These are phyloP conservation scores for Heliocidaris tuberculata DNA, from an alignment of 35 echinoderm and acorn worm genomes.

Conservation along the genomic window DNA sequence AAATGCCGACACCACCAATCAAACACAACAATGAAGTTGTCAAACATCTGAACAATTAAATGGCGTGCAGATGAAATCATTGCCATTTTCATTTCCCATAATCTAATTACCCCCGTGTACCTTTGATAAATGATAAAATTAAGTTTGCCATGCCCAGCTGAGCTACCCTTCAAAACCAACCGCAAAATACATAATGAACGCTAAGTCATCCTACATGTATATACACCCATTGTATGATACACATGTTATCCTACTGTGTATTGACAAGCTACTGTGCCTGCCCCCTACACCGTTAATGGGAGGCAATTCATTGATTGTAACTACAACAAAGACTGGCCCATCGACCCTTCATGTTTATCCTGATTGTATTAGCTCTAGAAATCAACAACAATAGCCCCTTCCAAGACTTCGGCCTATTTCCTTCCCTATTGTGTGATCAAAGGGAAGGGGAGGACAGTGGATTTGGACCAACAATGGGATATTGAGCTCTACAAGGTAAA, in stretches of 20 bases:
- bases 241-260: too few relatives aligned
- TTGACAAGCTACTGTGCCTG: background rate
- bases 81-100: background rate
- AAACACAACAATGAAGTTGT: background rate
- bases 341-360: background rate
- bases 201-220: background rate
- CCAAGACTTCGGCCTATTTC: background rate
- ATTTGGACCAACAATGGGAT: background rate
- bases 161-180: background rate
- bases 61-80: background rate
- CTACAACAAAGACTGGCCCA: background rate
- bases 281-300: background rate
- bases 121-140: background rate
- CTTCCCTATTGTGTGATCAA: background rate
- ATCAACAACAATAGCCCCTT: background rate
- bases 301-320: slow-evolving; percentile 31
- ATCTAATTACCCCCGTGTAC: background rate
- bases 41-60: background rate
- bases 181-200: background rate
- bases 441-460: background rate
- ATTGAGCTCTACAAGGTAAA: background rate
- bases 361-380: background rate
- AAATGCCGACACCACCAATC: background rate
- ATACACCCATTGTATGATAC: too few relatives aligned
- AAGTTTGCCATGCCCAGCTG: background rate